Conservation (phyloP, 2,113 vertebrate species). For the Dicentrarchus labrax region DNA sequence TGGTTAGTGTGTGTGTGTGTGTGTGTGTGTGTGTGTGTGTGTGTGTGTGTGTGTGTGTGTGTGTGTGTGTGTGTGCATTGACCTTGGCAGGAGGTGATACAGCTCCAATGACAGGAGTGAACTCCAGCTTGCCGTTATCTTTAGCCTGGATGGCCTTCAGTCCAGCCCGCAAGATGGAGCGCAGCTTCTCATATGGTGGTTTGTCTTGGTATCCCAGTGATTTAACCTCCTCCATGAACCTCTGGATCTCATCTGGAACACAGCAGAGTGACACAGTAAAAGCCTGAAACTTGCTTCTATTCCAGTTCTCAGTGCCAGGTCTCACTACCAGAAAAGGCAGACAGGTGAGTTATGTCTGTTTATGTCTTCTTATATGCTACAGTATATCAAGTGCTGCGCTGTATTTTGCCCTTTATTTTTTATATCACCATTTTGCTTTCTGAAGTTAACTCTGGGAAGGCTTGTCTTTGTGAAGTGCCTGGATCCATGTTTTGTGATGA, state of each 20-base stretch:
- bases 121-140: conserved; percentile 90
- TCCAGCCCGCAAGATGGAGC: conserved; percentile 89
- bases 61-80: not conserved
- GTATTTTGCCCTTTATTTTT: too few relatives aligned
- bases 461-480: not conserved
- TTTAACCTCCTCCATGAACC: conserved; percentile 91
- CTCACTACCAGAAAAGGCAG: not conserved
- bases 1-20: not conserved
- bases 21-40: not conserved
- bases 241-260: conserved; percentile 89
- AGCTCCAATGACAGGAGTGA: conserved; percentile 80
- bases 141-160: conserved; percentile 87
- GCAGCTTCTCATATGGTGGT: conserved; percentile 89
- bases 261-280: not conserved
- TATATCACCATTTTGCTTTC: not conserved
- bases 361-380: not conserved
- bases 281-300: not conserved
- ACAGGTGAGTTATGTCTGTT: not conserved
- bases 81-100: conserved; percentile 55
- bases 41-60: not conserved
- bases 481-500: not conserved
- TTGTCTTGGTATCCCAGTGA: conserved; percentile 88
- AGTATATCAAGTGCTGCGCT: too few relatives aligned
- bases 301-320: too few relatives aligned
- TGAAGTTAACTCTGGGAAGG: not conserved